Evolutionary conservation across 2,797 vertebrate genomes (phyloP).

Genomic region (Propithecus perrieri): DNA sequence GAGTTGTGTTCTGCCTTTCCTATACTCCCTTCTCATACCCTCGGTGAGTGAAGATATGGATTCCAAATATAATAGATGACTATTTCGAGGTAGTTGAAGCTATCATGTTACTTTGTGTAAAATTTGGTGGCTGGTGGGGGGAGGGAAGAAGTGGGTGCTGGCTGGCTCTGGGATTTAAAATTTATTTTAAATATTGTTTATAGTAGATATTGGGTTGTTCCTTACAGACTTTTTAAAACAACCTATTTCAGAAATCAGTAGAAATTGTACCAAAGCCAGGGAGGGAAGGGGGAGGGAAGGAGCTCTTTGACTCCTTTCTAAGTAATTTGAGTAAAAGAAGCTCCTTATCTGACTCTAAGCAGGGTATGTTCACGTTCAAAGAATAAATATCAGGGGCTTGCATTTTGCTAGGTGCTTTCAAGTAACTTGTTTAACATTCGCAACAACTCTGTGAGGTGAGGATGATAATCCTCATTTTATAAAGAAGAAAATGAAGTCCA

Average conservation of each 20-base stretch:
- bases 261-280: neutral
- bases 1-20: neutral
- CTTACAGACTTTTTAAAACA: slow-evolving; percentile 34
- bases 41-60: neutral
- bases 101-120: neutral
- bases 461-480: slow-evolving; percentile 21
- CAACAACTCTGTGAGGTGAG: slow-evolving; percentile 12
- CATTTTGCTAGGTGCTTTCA: slow-evolving; percentile 54
- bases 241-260: slow-evolving; percentile 45
- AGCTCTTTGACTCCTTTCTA: slow-evolving; percentile 18
- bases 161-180: neutral
- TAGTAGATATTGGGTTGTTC: neutral
- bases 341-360: slow-evolving; percentile 46
- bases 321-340: slow-evolving; percentile 49
- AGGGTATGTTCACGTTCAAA: slow-evolving; percentile 43
- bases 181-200: slow-evolving; percentile 31
- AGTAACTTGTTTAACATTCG: slow-evolving; percentile 62
- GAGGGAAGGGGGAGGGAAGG: neutral
- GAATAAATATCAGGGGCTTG: slow-evolving; percentile 54
- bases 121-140: neutral
- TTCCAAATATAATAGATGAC: neutral
- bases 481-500: slow-evolving; percentile 36
- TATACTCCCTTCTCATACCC: neutral
- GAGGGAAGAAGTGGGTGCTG: neutral
- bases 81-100: neutral